phyloP scores from a whole-genome alignment of 2,113 vertebrate species.

The Nothocercus julius region DNA sequence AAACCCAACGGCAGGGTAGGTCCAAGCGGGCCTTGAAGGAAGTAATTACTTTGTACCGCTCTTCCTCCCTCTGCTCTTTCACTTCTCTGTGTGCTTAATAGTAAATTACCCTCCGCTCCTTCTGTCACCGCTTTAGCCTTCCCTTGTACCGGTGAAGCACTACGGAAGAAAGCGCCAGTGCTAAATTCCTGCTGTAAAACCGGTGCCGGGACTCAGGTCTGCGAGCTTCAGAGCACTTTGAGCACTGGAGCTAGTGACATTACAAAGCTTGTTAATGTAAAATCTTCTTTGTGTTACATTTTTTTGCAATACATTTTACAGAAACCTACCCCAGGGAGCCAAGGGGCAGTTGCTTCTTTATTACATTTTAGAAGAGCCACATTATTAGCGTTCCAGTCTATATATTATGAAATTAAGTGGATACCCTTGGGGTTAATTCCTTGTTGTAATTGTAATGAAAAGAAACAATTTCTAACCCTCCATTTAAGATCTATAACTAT shows the following conservation, averaged over 20 bases:
- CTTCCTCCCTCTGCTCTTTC: conserved; percentile 13
- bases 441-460: conserved; percentile 87
- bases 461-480: conserved; percentile 83
- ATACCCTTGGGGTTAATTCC: conserved; percentile 85
- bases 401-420: conserved; percentile 88
- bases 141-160: conserved; percentile 1
- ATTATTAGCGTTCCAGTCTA: conserved; percentile 83
- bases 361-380: conserved; percentile 79
- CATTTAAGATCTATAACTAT: conserved; percentile 84
- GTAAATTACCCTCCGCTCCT: conserved; percentile 45
- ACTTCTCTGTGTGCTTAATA: conserved; percentile 51
- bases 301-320: conserved; percentile 74
- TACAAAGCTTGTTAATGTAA: conserved; percentile 73
- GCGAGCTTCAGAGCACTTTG: not conserved
- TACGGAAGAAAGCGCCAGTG: not conserved
- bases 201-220: not conserved
- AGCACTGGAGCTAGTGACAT: conserved; percentile 47
- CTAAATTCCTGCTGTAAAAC: conserved; percentile 6
- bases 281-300: conserved; percentile 69
- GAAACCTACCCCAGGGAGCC: conserved; percentile 78
- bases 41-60: conserved; percentile 44
- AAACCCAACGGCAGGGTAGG: not conserved
- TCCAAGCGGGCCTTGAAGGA: conserved; percentile 30
- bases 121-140: conserved; percentile 5
- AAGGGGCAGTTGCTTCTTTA: conserved; percentile 84